Conservation (phyloP, 2,113 vertebrate genomes). For the Rhodinocichla rosea region DNA sequence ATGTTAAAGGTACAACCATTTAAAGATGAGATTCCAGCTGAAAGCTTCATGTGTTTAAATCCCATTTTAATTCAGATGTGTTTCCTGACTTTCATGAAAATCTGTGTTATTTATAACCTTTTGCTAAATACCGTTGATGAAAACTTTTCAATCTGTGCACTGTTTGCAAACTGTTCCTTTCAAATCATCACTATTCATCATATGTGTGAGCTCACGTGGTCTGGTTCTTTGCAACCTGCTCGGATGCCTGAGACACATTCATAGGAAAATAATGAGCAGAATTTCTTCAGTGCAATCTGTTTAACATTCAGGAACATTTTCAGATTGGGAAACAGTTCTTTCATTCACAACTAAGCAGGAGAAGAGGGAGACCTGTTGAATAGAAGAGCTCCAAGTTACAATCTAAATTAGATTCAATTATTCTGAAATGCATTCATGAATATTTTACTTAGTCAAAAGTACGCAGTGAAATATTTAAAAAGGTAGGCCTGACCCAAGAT, state of each 20-base stretch:
- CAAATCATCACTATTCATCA: conserved; percentile 43
- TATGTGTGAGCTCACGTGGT: conserved; percentile 2
- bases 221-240: background rate
- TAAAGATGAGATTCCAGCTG: background rate
- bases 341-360: background rate
- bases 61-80: background rate
- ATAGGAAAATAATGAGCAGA: conserved; percentile 8
- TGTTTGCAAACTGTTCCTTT: conserved; percentile 46
- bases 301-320: conserved; percentile 22
- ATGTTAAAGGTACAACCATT: background rate
- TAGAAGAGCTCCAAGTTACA: background rate
- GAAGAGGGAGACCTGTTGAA: conserved; percentile 27
- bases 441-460: conserved; percentile 44
- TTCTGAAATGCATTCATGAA: conserved; percentile 52
- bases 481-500: background rate
- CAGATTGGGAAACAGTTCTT: background rate
- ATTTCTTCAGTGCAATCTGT: conserved; percentile 5
- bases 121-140: background rate
- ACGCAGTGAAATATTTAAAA: conserved; percentile 43
- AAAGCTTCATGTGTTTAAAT: background rate
- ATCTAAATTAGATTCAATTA: conserved; percentile 23
- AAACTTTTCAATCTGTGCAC: conserved; percentile 44
- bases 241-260: background rate
- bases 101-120: conserved; percentile 23
- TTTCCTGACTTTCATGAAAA: background rate